Evolutionary conservation across 2,888 invertebrate species (phyloP).

Genomic region (Platypus cylindrus): DNA sequence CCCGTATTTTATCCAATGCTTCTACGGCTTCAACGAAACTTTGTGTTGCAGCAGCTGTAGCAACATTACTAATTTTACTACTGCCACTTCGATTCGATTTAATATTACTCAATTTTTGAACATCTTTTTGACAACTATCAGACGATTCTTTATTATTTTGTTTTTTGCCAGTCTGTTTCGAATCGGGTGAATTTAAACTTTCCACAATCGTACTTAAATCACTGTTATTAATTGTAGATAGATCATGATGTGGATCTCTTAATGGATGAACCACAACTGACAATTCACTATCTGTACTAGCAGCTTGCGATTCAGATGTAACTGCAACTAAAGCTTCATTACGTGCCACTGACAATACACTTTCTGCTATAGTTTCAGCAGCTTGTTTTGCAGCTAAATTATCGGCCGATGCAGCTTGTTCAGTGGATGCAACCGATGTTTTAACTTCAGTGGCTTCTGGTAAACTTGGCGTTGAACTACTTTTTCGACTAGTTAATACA

Average conservation of each 20-base stretch:
- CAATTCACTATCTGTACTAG: conserved; percentile 42
- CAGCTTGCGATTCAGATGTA: conserved; percentile 37
- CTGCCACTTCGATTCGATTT: conserved; percentile 28
- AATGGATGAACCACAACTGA: conserved; percentile 47
- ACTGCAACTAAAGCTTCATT: conserved; percentile 54
- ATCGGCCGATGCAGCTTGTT: conserved; percentile 91
- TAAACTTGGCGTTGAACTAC: conserved; percentile 89
- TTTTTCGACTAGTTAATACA: conserved; percentile 71
- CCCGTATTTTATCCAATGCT: conserved; percentile 52
- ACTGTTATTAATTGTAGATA: conserved; percentile 60
- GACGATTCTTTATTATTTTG: conserved; percentile 13
- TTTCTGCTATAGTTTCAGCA: conserved; percentile 80
- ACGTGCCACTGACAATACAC: conserved; percentile 58
- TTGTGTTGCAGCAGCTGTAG: conserved; percentile 31
- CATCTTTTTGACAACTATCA: conserved; percentile 1
- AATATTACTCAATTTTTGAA: conserved; percentile 6
- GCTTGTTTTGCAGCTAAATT: conserved; percentile 79
- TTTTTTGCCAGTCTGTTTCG: conserved; percentile 14
- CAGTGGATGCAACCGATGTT: conserved; percentile 81
- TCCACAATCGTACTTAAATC: conserved; percentile 83
- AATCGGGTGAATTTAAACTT: conserved; percentile 56
- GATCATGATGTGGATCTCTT: conserved; percentile 49
- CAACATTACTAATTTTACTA: conserved; percentile 29
- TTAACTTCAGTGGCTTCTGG: conserved; percentile 75
- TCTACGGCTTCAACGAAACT: conserved; percentile 45